phyloP scores from a whole-genome alignment of 2,888 invertebrate genomes.

The Stegophylla sp. region DNA sequence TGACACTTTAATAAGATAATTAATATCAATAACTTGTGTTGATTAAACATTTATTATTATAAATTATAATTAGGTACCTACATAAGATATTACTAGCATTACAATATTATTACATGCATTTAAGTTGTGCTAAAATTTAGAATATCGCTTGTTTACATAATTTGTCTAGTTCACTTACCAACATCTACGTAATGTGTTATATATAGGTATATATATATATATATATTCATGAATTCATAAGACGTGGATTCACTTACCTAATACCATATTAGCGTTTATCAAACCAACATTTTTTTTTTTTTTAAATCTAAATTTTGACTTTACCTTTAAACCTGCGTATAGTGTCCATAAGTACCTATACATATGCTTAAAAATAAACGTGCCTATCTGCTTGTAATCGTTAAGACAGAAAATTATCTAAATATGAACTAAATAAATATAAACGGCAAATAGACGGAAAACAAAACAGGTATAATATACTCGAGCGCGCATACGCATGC shows the following conservation, averaged over 20 bases:
- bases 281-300: not conserved
- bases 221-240: too few relatives aligned
- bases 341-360: too few relatives aligned
- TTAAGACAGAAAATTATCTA: not conserved
- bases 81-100: too few relatives aligned
- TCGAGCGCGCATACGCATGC: not conserved
- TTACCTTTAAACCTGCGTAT: too few relatives aligned
- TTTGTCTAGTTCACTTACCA: slow-evolving; percentile 4
- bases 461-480: not conserved
- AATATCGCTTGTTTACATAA: not conserved
- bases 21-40: too few relatives aligned
- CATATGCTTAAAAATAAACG: not conserved
- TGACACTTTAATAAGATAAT: too few relatives aligned
- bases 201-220: too few relatives aligned
- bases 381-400: not conserved
- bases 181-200: not conserved
- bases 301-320: not conserved
- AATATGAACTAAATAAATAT: slow-evolving; percentile 26
- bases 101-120: not conserved
- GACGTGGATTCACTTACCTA: not conserved
- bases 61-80: not conserved
- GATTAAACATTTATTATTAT: too few relatives aligned
- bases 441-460: not conserved
- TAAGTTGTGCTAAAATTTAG: too few relatives aligned
- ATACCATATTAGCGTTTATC: not conserved